Evolutionary conservation across 1,140 invertebrate genomes (phyloP).

Genomic region (Scaptomyza graminum): DNA sequence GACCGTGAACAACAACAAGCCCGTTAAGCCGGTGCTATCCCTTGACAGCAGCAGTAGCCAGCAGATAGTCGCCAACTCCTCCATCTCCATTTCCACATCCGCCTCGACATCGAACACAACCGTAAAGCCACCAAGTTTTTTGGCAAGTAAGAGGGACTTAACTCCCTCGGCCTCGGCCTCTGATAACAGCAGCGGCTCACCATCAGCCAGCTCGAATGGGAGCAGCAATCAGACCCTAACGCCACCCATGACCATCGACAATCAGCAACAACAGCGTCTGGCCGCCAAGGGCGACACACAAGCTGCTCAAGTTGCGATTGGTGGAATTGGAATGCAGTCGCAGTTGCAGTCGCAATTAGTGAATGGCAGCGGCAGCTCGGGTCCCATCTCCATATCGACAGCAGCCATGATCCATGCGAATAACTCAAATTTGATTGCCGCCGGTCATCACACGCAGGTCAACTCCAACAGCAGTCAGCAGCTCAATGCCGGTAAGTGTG

Average conservation of each 20-base stretch:
- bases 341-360: conserved; percentile 65
- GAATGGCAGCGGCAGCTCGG: conserved; percentile 64
- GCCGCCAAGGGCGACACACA: conserved; percentile 45
- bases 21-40: conserved; percentile 75
- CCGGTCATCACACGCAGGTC: conserved; percentile 59
- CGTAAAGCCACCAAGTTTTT: conserved; percentile 48
- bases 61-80: conserved; percentile 2
- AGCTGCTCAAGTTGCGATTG: conserved; percentile 19
- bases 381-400: conserved; percentile 43
- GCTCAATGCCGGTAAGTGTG: conserved; percentile 71
- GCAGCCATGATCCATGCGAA: conserved; percentile 77
- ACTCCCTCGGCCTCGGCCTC: conserved; percentile 65
- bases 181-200: conserved; percentile 47
- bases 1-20: conserved; percentile 81
- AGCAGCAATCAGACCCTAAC: conserved; percentile 82
- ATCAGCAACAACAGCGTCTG: conserved; percentile 48
- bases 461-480: conserved; percentile 47
- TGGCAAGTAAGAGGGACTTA: conserved; percentile 63
- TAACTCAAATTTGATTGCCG: conserved; percentile 79
- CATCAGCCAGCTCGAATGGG: conserved; percentile 78
- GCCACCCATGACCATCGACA: conserved; percentile 81
- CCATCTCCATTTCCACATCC: neutral
- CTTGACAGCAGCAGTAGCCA: conserved; percentile 52
- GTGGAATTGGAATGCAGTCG: conserved; percentile 41
- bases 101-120: conserved; percentile 1